Evolutionary conservation across 2,888 invertebrate genomes (phyloP), one percentile per base, ranked within the genome.

Genomic region (Saturnia pavonia): DNA sequence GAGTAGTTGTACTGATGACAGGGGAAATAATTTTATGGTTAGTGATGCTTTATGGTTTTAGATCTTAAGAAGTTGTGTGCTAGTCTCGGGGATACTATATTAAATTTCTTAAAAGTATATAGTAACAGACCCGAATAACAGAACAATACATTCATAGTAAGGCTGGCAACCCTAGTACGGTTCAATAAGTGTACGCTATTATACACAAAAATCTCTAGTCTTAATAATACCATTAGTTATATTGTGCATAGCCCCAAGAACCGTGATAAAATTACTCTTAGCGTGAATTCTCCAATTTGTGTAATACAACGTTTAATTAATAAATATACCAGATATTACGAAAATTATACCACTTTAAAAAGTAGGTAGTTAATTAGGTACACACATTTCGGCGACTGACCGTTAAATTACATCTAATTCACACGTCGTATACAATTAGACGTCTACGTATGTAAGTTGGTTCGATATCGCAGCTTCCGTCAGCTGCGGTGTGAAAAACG

Each of bases 361-460:
- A 65, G 34, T 63, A 63, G 40, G n/a, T n/a, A 65, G 1, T 9
- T 65, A 65, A 40, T 34, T 65, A 65, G 65, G 40, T 40, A 60
- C 57, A 60, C 27, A 65, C 19, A 65, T 40, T 40, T 65, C 65
- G 65, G 65, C 40, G 3, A 16, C 40, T 65, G 65, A 65, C 19
- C 65, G 65, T 40, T 75, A 74, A 74, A 77, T 72, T 72, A 74
- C 75, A 67, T 71, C 72, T 73, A 72, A 72, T 76, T 76, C 72
- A 71, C 74, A 72, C 73, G 75, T 72, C 75, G 68, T 77, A 75
- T 75, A 76, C 72, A 69, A 76, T 74, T 75, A 77, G 75, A 73
- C 71, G 71, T 72, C 72, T 65, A 40, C 65, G 19, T 40, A 8
- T 65, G 68, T 67, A 70, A 72, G 57, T 66, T 70, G 57, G 69